These are phyloP conservation scores for Takifugu flavidus DNA, from an alignment of 2,113 vertebrate species.

Conservation along the genomic window DNA sequence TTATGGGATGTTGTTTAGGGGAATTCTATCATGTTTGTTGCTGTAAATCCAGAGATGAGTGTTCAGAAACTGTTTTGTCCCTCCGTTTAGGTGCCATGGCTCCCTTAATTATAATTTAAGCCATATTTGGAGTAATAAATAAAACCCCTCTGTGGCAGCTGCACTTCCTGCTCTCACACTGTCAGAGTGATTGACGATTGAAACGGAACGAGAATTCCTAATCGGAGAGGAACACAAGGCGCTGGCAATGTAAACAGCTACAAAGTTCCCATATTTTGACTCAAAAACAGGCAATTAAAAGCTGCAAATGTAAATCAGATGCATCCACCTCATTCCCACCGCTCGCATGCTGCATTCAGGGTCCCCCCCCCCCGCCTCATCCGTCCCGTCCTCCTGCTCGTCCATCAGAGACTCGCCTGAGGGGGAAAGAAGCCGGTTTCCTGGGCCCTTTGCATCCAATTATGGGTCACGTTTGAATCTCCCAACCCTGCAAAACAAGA, in stretches of 20 bases:
- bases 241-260: constrained; percentile 61
- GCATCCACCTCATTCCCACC: constrained; percentile 27
- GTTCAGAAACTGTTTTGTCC: background rate
- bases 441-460: constrained; percentile 48
- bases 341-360: background rate
- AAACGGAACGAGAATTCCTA: constrained; percentile 70
- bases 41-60: too few relatives aligned
- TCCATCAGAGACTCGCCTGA: constrained; percentile 38
- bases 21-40: background rate
- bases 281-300: constrained; percentile 72
- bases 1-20: background rate
- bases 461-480: constrained; percentile 52
- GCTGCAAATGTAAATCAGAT: constrained; percentile 65
- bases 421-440: constrained; percentile 27
- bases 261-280: constrained; percentile 57
- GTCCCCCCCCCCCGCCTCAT: constrained; percentile 9
- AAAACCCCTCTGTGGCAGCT: constrained; percentile 41
- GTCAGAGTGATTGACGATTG: constrained; percentile 70
- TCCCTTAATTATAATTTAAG: constrained; percentile 55
- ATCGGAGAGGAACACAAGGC: constrained; percentile 48
- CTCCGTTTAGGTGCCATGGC: background rate
- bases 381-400: constrained; percentile 33
- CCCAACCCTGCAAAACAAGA: constrained; percentile 43
- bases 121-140: constrained; percentile 40
- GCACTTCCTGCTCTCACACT: constrained; percentile 34